A percentile compares a stretch with the other conserved stretches of the same genome.
These are phyloP conservation scores for Karalla daura DNA, from an alignment of 2,797 vertebrate genomes.

Conservation along the genomic window DNA sequence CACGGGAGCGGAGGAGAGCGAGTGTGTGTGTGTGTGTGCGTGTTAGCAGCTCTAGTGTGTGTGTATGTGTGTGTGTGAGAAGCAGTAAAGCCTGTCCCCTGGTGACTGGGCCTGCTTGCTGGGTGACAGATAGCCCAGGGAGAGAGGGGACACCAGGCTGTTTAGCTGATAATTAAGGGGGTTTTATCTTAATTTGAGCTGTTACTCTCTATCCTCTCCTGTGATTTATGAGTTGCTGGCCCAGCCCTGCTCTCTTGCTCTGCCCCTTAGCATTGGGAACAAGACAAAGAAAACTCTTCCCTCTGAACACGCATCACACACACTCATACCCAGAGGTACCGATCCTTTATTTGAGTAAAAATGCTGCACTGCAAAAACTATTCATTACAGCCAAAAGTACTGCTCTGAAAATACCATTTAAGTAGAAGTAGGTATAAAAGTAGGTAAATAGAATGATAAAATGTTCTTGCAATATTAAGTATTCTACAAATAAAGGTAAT, in stretches of 20 bases:
- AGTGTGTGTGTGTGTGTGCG: constrained; percentile 38
- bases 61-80: constrained; percentile 59
- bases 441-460: too few relatives aligned
- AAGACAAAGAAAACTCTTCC: constrained; percentile 72
- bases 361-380: not conserved
- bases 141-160: constrained; percentile 80
- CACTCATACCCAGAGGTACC: constrained; percentile 14
- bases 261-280: constrained; percentile 75
- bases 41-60: constrained; percentile 56
- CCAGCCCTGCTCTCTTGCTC: constrained; percentile 66
- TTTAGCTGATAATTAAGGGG: constrained; percentile 84
- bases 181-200: constrained; percentile 91
- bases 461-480: too few relatives aligned
- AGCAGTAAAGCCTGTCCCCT: constrained; percentile 76
- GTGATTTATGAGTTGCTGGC: constrained; percentile 84
- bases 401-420: not conserved
- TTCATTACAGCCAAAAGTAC: not conserved
- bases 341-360: not conserved
- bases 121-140: constrained; percentile 73
- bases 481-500: too few relatives aligned
- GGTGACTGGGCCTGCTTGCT: constrained; percentile 70
- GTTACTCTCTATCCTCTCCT: constrained; percentile 85
- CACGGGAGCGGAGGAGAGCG: constrained; percentile 12
- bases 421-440: not conserved
- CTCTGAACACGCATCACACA: constrained; percentile 36